Evolutionary conservation across 2,113 vertebrate genomes (phyloP).

Genomic region (Caretta caretta): DNA sequence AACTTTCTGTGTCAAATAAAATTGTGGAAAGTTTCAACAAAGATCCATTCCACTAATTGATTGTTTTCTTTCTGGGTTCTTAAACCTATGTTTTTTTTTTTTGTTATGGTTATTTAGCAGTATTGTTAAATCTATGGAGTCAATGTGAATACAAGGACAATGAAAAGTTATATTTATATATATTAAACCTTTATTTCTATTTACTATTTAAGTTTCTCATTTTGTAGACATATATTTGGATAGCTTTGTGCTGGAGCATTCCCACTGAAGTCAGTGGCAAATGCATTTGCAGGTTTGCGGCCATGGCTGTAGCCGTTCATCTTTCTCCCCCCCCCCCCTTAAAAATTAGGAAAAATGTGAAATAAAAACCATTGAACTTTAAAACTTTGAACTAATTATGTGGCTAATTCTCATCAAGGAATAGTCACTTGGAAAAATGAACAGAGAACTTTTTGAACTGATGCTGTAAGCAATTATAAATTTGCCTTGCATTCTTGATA

Average conservation of each 20-base stretch:
- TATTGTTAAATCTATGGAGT: neutral
- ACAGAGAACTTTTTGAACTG: fast-evolving
- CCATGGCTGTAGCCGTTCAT: neutral
- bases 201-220: neutral
- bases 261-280: neutral
- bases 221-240: neutral
- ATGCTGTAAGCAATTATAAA: neutral
- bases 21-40: neutral
- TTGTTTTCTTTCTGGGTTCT: neutral
- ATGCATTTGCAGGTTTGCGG: neutral
- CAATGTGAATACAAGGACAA: neutral
- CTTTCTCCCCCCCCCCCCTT: neutral
- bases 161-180: neutral
- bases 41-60: neutral
- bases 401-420: neutral
- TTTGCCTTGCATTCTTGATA: neutral
- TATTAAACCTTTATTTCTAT: neutral
- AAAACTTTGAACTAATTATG: fast-evolving
- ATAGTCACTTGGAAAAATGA: fast-evolving
- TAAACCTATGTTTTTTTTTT: neutral
- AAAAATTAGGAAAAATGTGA: neutral
- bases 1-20: neutral
- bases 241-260: neutral
- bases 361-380: fast-evolving
- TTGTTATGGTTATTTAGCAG: neutral